Conservation (phyloP, 2,113 vertebrate genomes). For the Stomatorhinus ivindoensis region DNA sequence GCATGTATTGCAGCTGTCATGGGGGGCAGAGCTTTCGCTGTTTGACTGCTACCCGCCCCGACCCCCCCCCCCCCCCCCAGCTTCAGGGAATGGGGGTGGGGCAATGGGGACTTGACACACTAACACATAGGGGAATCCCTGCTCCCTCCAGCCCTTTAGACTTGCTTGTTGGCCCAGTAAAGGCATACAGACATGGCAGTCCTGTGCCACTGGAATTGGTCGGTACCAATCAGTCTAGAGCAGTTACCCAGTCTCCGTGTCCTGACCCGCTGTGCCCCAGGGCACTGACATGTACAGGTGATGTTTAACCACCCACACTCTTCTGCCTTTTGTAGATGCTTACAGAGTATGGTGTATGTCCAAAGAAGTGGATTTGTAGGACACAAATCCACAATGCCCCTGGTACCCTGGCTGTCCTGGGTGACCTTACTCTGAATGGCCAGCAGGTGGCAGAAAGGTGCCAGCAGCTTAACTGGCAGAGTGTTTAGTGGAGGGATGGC, state of each 20-base stretch:
- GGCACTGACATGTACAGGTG: neutral
- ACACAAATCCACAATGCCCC: neutral
- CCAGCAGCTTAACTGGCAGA: too few relatives aligned
- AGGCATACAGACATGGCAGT: neutral
- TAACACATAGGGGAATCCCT: neutral
- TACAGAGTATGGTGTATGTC: neutral
- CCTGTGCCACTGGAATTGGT: neutral
- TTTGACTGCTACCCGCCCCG: slow-evolving; percentile 4
- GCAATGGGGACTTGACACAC: neutral
- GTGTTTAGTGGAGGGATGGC: neutral
- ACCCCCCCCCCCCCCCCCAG: neutral
- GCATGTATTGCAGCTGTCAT: slow-evolving; percentile 5
- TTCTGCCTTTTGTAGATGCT: neutral
- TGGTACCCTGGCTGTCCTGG: neutral
- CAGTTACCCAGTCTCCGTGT: neutral
- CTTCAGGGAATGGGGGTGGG: neutral
- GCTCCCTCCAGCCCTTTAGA: neutral
- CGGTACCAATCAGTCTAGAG: neutral
- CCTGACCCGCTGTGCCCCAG: neutral
- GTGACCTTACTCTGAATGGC: neutral
- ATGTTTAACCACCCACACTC: slow-evolving; percentile 9
- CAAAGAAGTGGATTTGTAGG: neutral
- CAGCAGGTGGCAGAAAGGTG: neutral
- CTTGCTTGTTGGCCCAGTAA: slow-evolving; percentile 1
- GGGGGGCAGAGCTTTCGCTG: slow-evolving; percentile 7